Base-by-base conservation (phyloP, 1,140 invertebrate species). In the Carcinoscorpius rotundicauda region DNA sequence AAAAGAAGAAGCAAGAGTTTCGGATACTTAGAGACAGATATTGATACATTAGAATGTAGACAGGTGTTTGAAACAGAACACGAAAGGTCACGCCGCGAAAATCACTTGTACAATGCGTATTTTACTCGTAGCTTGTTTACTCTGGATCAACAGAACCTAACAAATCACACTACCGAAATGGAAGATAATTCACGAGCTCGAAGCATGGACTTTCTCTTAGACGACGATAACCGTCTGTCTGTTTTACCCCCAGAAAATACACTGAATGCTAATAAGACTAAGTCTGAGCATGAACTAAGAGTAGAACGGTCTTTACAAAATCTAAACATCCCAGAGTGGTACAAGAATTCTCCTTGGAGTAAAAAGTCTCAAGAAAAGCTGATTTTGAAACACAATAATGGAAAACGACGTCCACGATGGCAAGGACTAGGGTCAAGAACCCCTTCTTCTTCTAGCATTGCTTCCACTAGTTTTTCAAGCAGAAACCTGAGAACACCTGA, bases 291-390 rank as follows among this genome's bases (percentile, higher is more conserved):
- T 80, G 91, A 96, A 78, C 80, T 96, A 63, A 83, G 93, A 63
- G 88, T 97, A 62, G 89, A 93, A 76, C 85, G 91, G 69, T 95
- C 91, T 48, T 78, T 97, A 68, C 90, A 93, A 76, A 89, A 91
- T 71, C 84, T 97, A 63, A 92, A 93, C 78, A 86, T 96, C 53
- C 93, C 93, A 57, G 91, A 96, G 74, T 97, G 93, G 93, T 93
- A 90, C 81, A 91, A 89, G 77, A 89, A 89, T 75, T 87, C 86
- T 29, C 75, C 73, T 55, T 65, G 71, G 66, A 53, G 65, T 51
- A 63, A 58, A 6, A 65, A 64, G 48, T 64, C 63, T 9, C 64
- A 68, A 55, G 74, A 77, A 65, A 74, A 76, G 48, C 79, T 78
- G 68, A 60, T 69, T 29, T 29, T 69, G 48, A 29, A 64, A 11